Evolutionary conservation across 1,140 invertebrate genomes (phyloP).

Genomic region (Agraylea sexmaculata): DNA sequence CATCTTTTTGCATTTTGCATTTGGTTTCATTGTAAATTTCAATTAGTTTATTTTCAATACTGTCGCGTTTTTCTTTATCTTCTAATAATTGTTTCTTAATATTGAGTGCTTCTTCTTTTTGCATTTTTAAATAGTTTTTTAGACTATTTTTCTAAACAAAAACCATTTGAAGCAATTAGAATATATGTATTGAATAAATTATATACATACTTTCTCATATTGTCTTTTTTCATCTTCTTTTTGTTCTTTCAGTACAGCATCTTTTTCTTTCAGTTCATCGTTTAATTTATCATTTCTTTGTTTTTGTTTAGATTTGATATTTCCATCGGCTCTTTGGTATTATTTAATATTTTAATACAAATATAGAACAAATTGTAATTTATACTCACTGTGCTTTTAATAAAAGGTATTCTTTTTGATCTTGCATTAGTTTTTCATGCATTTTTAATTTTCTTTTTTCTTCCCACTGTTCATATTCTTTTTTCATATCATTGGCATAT

Average conservation of each 20-base stretch:
- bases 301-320: constrained; percentile 26
- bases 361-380: not conserved
- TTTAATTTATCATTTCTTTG: no score
- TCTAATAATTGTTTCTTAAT: constrained; percentile 6
- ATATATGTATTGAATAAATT: constrained; percentile 23
- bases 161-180: constrained; percentile 6
- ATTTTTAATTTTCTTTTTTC: constrained; percentile 23
- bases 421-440: constrained; percentile 24
- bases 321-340: not conserved
- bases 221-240: constrained; percentile 30
- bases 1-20: constrained; percentile 13
- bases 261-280: constrained; percentile 27
- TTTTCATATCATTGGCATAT: constrained; percentile 27
- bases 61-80: constrained; percentile 8
- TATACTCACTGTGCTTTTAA: constrained; percentile 17
- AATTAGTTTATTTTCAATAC: constrained; percentile 17
- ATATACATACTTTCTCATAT: constrained; percentile 30
- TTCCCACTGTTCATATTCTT: constrained; percentile 30
- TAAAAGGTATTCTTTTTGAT: constrained; percentile 14
- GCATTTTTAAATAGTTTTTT: constrained; percentile 22
- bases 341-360: not conserved
- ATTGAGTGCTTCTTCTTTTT: constrained; percentile 23
- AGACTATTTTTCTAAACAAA: constrained; percentile 17
- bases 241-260: constrained; percentile 28
- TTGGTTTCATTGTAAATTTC: constrained; percentile 16